Conservation (phyloP, 2,797 vertebrate species). For the Cottoperca gobio region DNA sequence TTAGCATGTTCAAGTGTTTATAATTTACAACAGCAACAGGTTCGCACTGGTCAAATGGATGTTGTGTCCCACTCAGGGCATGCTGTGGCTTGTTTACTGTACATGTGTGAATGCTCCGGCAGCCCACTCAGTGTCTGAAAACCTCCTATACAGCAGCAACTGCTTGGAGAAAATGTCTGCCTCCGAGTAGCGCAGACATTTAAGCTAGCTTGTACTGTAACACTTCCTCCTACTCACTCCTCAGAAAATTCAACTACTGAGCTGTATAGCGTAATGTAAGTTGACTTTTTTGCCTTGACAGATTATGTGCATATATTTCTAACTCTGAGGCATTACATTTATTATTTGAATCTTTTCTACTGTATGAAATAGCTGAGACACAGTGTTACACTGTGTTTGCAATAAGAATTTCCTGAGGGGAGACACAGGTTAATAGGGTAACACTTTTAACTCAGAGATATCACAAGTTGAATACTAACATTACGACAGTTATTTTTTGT, state of each 20-base stretch:
- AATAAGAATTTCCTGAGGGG: not conserved
- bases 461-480: too few species aligned
- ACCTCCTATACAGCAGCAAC: conserved; percentile 35
- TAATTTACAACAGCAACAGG: conserved; percentile 44
- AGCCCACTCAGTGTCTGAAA: conserved; percentile 68
- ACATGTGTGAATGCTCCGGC: conserved; percentile 41
- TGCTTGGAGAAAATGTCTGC: conserved; percentile 38
- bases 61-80: conserved; percentile 62
- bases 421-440: too few species aligned
- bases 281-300: conserved; percentile 41
- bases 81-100: conserved; percentile 49
- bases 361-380: not conserved
- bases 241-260: conserved; percentile 55
- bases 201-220: conserved; percentile 53
- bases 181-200: conserved; percentile 61
- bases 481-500: too few species aligned
- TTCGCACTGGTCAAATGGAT: conserved; percentile 51
- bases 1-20: conserved; percentile 49
- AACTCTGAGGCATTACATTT: conserved; percentile 24
- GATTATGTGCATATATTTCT: conserved; percentile 38
- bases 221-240: conserved; percentile 65
- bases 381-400: not conserved
- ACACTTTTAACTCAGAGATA: too few species aligned
- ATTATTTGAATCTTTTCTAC: not conserved
- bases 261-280: conserved; percentile 32